Conservation (phyloP, 2,113 vertebrate species). For the Rhabdomys dilectus region DNA sequence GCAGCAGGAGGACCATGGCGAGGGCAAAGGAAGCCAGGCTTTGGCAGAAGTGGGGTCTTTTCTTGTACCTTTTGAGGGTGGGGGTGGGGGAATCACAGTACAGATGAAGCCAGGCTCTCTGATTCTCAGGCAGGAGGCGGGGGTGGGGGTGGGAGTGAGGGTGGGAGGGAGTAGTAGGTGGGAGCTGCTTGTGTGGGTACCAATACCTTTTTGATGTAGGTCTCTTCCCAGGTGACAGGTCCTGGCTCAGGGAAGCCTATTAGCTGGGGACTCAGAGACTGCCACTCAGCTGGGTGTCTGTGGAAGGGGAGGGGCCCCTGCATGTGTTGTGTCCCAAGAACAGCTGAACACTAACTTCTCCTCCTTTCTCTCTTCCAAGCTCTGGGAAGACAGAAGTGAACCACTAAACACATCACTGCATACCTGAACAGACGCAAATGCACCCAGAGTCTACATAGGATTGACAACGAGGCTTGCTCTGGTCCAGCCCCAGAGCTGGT, state of each 20-base stretch:
- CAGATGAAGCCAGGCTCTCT: neutral
- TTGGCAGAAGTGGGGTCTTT: neutral
- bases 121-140: neutral
- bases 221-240: neutral
- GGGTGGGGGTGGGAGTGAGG: neutral
- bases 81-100: neutral
- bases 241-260: neutral
- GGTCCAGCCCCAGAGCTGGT: neutral
- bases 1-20: neutral
- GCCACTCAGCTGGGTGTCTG: neutral
- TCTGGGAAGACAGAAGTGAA: neutral
- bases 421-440: neutral
- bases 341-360: neutral
- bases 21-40: neutral
- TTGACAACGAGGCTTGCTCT: rapidly evolving
- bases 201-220: neutral
- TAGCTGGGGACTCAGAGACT: neutral
- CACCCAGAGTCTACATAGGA: neutral
- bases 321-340: neutral
- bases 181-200: neutral
- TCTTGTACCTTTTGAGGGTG: neutral
- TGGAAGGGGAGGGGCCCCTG: neutral
- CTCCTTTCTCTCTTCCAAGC: no score
- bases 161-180: no score
- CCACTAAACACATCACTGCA: neutral